These are phyloP conservation scores for Halocaridina rubra DNA, from an alignment of 2,888 invertebrate species.

Conservation along the genomic window DNA sequence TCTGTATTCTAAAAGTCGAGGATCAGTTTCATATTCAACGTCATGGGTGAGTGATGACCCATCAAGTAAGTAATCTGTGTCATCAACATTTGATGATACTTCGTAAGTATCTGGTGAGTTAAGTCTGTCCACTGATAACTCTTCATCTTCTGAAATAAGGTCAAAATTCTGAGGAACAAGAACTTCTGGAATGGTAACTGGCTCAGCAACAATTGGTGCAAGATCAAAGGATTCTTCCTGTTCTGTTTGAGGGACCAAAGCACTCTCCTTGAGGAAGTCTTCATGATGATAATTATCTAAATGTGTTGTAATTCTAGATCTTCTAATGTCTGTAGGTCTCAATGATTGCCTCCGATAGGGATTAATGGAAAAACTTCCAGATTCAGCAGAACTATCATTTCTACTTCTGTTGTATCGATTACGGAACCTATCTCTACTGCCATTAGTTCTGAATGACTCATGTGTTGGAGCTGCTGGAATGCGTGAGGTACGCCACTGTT, in stretches of 20 bases:
- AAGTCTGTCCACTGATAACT: background rate
- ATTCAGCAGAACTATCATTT: no score
- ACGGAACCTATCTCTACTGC: background rate
- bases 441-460: conserved; percentile 7
- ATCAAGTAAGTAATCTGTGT: background rate
- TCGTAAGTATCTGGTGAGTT: background rate
- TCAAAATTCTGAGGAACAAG: background rate
- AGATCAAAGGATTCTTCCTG: background rate
- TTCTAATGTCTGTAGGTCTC: conserved; percentile 16
- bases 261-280: conserved; percentile 38
- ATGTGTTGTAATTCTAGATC: conserved; percentile 19
- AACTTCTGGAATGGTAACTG: background rate
- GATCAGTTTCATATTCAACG: background rate
- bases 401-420: no score
- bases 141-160: background rate
- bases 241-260: background rate
- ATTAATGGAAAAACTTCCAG: no score
- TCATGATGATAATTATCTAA: conserved; percentile 3
- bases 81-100: background rate
- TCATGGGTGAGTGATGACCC: background rate
- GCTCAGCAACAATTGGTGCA: background rate
- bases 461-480: background rate
- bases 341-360: no score
- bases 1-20: background rate
- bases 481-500: conserved; percentile 41